Base-by-base conservation (phyloP, 2,113 vertebrate species). In the Solea solea region DNA sequence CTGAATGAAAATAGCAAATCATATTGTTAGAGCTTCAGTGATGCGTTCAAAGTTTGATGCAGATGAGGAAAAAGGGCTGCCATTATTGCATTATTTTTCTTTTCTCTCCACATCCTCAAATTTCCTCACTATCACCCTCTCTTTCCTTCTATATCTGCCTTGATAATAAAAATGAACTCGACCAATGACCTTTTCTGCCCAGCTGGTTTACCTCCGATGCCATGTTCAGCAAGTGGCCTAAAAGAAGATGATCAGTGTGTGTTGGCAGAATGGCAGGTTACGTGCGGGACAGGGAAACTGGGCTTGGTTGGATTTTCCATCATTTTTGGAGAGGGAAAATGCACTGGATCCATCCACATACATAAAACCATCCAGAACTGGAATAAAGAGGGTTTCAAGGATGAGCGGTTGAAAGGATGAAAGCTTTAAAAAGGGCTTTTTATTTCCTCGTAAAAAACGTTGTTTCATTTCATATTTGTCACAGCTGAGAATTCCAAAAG, bases 171-270 rank as follows among this genome's bases (percentile, higher is more conserved):
- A 90, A 91, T 81, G 78, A 89, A 77, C 75, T 74, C 81, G 88
- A 90, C 88, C 88, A 88, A 86, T 88, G 89, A 90, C 68, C 45
- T 91, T 89, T 91, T 81, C 85, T 83, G 67, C 64, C 72, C 62
- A 34, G 53, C 57, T 67, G 81, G 8, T 67, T 80, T 86, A 83
- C 66, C 52, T 74, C 81, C 70, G 71, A 34, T 34, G 69, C 81
- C 75, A 79, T 81, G 82, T 88, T 88, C 63, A 77, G 84, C 81
- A 86, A 86, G 80, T 57, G 48, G 69, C 49, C 62, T 81, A 78
- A 86, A 83, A 25, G 72, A 77, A 81, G 68, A 74, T 57, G 71
- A 62, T 56, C 53, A 5, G 66, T 65, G 64, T 7, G 1, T 69
- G 56, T 60, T n/a, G 21, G 49, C 51, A 45, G 46, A 72, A 14